Conservation (phyloP, 1,140 invertebrate genomes). For the Halictus rubicundus region DNA sequence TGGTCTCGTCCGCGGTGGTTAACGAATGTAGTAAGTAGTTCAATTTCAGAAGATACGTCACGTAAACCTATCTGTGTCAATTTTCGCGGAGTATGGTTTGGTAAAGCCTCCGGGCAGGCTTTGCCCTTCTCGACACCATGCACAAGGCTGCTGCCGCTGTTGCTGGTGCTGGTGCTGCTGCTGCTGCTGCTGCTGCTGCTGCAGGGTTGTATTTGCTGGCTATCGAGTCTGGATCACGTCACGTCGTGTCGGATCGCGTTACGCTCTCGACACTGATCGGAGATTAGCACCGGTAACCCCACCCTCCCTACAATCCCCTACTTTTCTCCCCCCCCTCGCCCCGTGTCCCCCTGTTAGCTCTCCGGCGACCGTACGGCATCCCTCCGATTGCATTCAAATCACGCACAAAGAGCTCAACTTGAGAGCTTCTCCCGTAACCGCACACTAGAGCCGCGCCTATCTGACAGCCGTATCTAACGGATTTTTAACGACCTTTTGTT, state of each 20-base stretch:
- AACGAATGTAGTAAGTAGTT: conserved; percentile 48
- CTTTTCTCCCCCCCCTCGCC: conserved; percentile 14
- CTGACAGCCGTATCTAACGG: conserved; percentile 78
- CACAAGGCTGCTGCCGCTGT: conserved; percentile 43
- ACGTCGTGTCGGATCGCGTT: conserved; percentile 79
- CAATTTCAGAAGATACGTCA: conserved; percentile 63
- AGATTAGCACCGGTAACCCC: conserved; percentile 74
- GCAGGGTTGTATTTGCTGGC: conserved; percentile 67
- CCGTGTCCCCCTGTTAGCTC: not conserved
- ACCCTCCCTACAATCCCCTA: conserved; percentile 34
- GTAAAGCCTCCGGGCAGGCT: conserved; percentile 61
- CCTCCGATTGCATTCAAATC: conserved; percentile 79
- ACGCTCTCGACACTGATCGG: conserved; percentile 79
- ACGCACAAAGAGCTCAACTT: conserved; percentile 77
- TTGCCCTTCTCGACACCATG: conserved; percentile 61
- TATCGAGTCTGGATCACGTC: conserved; percentile 76
- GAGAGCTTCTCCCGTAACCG: conserved; percentile 68
- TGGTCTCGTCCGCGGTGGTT: not conserved
- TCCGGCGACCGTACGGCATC: conserved; percentile 53
- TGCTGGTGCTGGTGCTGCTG: too few relatives aligned
- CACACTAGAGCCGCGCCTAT: conserved; percentile 70
- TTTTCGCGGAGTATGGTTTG: conserved; percentile 55
- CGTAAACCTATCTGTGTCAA: conserved; percentile 60
- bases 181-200: not conserved
- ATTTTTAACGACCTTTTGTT: conserved; percentile 80